Conservation (phyloP, 2,888 invertebrate species). For the Petrophora chlorosata region DNA sequence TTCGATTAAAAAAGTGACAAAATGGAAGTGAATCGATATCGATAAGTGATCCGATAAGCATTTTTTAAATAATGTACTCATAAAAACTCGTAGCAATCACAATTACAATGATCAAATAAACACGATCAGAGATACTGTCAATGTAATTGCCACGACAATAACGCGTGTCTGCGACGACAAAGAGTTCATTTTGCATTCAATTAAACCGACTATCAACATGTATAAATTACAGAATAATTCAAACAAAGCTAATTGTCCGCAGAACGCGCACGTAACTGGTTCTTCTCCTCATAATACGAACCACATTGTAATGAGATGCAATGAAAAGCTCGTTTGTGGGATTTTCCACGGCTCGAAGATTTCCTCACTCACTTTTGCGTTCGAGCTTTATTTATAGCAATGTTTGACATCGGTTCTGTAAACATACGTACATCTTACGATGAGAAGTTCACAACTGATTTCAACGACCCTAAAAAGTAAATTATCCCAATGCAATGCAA, state of each 20-base stretch:
- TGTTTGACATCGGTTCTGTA: too few relatives aligned
- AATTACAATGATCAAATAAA: slow-evolving; percentile 7
- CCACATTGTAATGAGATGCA: slow-evolving; percentile 13
- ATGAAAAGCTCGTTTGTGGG: slow-evolving; percentile 22
- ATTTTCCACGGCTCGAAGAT: slow-evolving; percentile 17
- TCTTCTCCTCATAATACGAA: slow-evolving; percentile 7
- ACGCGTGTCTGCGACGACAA: slow-evolving; percentile 16
- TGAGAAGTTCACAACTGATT: too few relatives aligned
- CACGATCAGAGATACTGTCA: slow-evolving; percentile 2
- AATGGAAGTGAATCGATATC: too few relatives aligned
- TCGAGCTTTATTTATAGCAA: background rate
- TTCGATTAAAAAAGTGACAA: too few relatives aligned
- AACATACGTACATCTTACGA: too few relatives aligned
- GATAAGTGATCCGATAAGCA: too few relatives aligned
- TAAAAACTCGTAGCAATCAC: slow-evolving; percentile 6
- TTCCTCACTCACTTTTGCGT: background rate
- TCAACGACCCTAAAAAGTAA: too few relatives aligned
- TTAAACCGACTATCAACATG: slow-evolving; percentile 8
- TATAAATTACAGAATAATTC: slow-evolving; percentile 16
- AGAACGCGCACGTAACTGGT: background rate
- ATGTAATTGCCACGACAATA: slow-evolving; percentile 10
- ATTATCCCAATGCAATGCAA: too few relatives aligned
- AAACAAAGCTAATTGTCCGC: slow-evolving; percentile 12
- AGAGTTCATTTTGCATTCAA: slow-evolving; percentile 22
- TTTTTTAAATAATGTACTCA: too few relatives aligned